A percentile compares a stretch with the other conserved stretches of the same genome.
phyloP scores from a whole-genome alignment of 2,113 vertebrate genomes.

The Triplophysa dalaica region DNA sequence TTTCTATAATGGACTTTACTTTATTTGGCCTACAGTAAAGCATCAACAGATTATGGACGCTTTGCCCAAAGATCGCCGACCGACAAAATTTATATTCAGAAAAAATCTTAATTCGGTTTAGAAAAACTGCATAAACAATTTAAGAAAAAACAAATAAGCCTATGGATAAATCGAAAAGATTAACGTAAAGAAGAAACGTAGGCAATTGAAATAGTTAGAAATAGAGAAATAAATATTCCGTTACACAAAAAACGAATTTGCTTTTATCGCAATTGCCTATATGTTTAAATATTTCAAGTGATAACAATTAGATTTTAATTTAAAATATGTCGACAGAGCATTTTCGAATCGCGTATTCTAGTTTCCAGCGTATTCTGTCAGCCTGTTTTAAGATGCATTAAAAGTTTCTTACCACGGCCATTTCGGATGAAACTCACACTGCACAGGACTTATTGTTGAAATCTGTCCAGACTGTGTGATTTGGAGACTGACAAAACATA shows the following conservation, averaged over 20 bases:
- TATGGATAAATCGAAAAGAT: too few relatives aligned
- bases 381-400: not conserved
- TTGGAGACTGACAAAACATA: constrained; percentile 63
- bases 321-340: not conserved
- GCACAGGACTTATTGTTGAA: constrained; percentile 62
- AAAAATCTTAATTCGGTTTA: too few relatives aligned
- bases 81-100: too few relatives aligned
- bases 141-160: too few relatives aligned
- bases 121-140: too few relatives aligned
- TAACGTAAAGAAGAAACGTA: too few relatives aligned
- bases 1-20: too few relatives aligned
- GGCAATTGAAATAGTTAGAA: too few relatives aligned
- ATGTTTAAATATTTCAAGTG: not conserved
- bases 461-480: constrained; percentile 72
- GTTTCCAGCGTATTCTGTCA: not conserved
- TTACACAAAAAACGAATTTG: not conserved
- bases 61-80: too few relatives aligned
- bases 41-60: too few relatives aligned
- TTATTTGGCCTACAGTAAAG: too few relatives aligned
- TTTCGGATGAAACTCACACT: constrained; percentile 41
- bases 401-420: constrained; percentile 22
- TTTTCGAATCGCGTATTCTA: not conserved
- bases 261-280: not conserved
- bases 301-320: not conserved
- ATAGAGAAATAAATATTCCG: too few relatives aligned